These are phyloP conservation scores for Ectemnius cavifrons DNA, from an alignment of 2,888 invertebrate genomes.

Conservation along the genomic window DNA sequence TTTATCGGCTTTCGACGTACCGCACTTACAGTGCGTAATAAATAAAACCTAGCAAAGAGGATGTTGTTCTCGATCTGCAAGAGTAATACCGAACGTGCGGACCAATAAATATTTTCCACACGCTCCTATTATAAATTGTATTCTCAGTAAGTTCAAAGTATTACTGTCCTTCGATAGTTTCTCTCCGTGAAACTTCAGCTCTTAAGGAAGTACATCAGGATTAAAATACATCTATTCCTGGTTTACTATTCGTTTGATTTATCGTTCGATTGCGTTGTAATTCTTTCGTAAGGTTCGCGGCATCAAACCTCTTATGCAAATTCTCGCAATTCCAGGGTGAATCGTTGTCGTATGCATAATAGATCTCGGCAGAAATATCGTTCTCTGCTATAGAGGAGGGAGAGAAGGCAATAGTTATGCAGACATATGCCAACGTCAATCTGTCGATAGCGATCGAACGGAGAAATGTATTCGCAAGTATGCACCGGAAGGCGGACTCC, in stretches of 20 bases:
- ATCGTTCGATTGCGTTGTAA: no score
- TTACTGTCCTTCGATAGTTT: no score
- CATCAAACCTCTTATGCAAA: no score
- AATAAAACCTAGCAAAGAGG: conserved; percentile 49
- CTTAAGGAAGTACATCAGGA: neutral
- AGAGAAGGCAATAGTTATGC: neutral
- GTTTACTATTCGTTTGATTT: no score
- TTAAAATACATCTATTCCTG: no score
- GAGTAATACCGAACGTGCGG: conserved; percentile 21
- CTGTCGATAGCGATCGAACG: neutral
- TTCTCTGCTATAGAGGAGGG: neutral
- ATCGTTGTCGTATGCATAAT: neutral
- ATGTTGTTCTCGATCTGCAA: conserved; percentile 3
- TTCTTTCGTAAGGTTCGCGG: no score
- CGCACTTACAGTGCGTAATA: conserved; percentile 31
- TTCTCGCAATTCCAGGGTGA: neutral
- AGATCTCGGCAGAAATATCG: neutral
- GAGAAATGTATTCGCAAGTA: neutral
- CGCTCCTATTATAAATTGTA: conserved; percentile 30
- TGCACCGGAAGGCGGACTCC: no score
- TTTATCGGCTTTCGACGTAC: conserved; percentile 50
- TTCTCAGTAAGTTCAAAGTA: neutral
- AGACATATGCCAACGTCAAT: neutral
- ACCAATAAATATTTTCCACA: conserved; percentile 55
- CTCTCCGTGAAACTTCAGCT: neutral